phyloP scores from a whole-genome alignment of 2,113 vertebrate species.

The Eonycteris spelaea region DNA sequence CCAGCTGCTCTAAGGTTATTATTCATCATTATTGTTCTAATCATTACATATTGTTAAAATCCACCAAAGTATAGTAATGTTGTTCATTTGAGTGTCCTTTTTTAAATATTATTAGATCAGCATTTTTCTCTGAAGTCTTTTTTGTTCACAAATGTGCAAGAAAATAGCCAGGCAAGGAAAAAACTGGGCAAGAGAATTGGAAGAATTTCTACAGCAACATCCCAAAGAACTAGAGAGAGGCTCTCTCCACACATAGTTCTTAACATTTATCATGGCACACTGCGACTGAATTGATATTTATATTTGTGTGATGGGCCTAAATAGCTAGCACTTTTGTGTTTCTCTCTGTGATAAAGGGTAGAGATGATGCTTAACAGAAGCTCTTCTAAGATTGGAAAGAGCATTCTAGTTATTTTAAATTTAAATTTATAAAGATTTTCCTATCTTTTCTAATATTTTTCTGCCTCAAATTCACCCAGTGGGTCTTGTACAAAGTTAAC shows the following conservation, averaged over 20 bases:
- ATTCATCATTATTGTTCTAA: not conserved
- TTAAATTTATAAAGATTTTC: not conserved
- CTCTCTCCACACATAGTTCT: not conserved
- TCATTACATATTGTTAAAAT: not conserved
- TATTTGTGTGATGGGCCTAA: not conserved
- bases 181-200: not conserved
- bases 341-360: not conserved
- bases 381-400: not conserved
- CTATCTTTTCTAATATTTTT: not conserved
- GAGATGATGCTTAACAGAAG: not conserved
- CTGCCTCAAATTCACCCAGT: not conserved
- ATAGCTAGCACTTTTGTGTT: not conserved
- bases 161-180: not conserved
- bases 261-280: not conserved
- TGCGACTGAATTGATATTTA: not conserved
- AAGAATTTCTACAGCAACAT: not conserved
- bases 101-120: not conserved
- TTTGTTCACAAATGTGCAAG: not conserved
- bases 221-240: not conserved
- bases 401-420: constrained; percentile 9
- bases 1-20: not conserved
- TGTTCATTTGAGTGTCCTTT: not conserved
- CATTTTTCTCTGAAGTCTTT: constrained; percentile 38
- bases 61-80: not conserved
- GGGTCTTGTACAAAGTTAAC: not conserved